Evolutionary conservation across 1,140 invertebrate genomes (phyloP).

Genomic region (Tetraneura akinire): DNA sequence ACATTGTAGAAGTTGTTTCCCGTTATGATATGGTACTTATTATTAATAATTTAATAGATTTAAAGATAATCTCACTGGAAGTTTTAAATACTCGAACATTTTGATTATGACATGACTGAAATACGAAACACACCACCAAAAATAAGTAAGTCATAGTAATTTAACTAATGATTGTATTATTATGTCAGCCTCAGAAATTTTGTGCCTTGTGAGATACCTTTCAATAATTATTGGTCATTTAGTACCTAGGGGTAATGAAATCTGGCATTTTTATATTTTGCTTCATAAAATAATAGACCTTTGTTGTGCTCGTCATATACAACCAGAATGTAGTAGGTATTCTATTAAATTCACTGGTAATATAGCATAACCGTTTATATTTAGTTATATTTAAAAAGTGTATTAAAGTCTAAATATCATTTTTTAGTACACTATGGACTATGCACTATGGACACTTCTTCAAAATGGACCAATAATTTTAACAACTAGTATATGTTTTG

Average conservation of each 20-base stretch:
- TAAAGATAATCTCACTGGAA: background rate
- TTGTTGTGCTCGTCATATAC: background rate
- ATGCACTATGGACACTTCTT: too few species aligned
- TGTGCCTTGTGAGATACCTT: background rate
- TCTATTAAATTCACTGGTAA: background rate
- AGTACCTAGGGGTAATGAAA: background rate
- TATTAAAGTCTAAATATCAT: background rate
- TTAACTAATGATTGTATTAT: background rate
- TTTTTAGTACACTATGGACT: background rate
- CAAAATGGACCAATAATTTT: background rate
- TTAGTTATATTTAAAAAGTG: background rate
- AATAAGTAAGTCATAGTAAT: background rate
- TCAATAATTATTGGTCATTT: background rate
- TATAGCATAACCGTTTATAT: background rate
- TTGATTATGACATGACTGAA: background rate
- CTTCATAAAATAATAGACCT: background rate
- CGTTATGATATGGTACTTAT: background rate
- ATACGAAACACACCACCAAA: background rate
- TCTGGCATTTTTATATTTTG: background rate
- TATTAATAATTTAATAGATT: background rate
- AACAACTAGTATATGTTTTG: background rate
- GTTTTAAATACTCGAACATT: background rate
- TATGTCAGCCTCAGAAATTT: conserved; percentile 11
- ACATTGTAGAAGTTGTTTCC: background rate
- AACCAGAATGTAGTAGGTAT: background rate